These are phyloP conservation scores for Nesogale talazaci DNA, from an alignment of 2,113 vertebrate species.

Conservation along the genomic window DNA sequence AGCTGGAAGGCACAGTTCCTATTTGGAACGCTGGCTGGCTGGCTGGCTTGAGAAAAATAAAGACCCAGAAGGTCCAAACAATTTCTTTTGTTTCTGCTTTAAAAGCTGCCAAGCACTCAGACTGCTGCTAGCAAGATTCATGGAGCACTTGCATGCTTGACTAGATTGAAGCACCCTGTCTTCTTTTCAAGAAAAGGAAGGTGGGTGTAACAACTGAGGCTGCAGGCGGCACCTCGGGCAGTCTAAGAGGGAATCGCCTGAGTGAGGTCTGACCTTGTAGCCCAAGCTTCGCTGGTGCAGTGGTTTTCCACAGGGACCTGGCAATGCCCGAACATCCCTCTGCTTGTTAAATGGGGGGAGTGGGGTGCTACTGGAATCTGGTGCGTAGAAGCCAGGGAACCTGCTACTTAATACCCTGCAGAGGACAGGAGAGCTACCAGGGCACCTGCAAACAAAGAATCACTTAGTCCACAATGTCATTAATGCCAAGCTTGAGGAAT, in stretches of 20 bases:
- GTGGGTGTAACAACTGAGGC: not conserved
- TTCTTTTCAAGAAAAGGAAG: not conserved
- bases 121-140: not conserved
- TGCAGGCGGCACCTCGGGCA: not conserved
- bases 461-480: not conserved
- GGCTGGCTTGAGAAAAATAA: not conserved
- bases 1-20: not conserved
- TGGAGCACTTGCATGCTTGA: too few relatives aligned
- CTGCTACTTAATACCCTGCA: not conserved
- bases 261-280: not conserved
- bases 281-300: not conserved
- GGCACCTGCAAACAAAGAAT: not conserved
- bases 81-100: conserved; percentile 6
- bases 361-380: not conserved
- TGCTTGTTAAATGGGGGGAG: not conserved
- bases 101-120: not conserved
- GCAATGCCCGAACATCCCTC: too few relatives aligned
- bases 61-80: not conserved
- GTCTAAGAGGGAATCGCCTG: not conserved
- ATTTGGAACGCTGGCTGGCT: not conserved
- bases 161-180: not conserved
- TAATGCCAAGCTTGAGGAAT: not conserved
- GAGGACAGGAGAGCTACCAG: not conserved
- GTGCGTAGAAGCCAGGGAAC: not conserved
- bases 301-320: not conserved